A percentile compares a stretch with the other conserved stretches of the same genome.
Conservation (phyloP, 2,888 invertebrate species). For the Thymelicus acteon region DNA sequence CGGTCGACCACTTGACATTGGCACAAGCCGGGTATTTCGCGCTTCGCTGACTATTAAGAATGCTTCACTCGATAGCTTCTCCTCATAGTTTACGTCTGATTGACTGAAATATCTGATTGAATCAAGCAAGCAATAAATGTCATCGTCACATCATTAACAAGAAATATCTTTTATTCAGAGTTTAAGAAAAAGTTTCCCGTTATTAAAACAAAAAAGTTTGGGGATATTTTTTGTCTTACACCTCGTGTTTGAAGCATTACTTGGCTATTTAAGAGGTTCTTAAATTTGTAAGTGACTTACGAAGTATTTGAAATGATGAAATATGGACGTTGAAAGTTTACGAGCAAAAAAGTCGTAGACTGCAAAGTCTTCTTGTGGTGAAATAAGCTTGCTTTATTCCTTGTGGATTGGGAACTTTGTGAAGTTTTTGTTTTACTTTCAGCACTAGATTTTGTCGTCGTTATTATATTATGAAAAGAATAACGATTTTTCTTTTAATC, state of each 20-base stretch:
- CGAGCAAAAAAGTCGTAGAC: conserved; percentile 23
- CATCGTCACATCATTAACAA: background rate
- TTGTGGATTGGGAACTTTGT: conserved; percentile 10
- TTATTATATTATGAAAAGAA: background rate
- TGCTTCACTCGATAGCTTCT: too few species aligned
- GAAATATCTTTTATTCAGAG: background rate
- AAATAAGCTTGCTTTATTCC: conserved; percentile 28
- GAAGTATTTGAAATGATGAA: conserved; percentile 43
- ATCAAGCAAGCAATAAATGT: background rate
- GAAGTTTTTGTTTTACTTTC: conserved; percentile 7
- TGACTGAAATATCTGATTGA: too few species aligned
- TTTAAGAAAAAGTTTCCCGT: conserved; percentile 1
- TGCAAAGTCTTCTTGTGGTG: conserved; percentile 9
- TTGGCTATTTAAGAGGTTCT: conserved; percentile 42
- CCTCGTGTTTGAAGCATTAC: conserved; percentile 37
- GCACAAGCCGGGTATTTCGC: too few species aligned
- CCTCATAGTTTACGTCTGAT: too few species aligned
- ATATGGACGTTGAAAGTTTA: conserved; percentile 36
- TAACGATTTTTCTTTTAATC: too few species aligned
- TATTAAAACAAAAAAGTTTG: conserved; percentile 18
- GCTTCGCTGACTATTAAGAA: too few species aligned
- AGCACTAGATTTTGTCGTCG: background rate
- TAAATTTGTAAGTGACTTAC: conserved; percentile 43
- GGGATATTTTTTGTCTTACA: conserved; percentile 36
- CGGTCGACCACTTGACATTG: too few species aligned